These are phyloP conservation scores for Brachypteracias leptosomus DNA, from an alignment of 2,113 vertebrate genomes.

Conservation along the genomic window DNA sequence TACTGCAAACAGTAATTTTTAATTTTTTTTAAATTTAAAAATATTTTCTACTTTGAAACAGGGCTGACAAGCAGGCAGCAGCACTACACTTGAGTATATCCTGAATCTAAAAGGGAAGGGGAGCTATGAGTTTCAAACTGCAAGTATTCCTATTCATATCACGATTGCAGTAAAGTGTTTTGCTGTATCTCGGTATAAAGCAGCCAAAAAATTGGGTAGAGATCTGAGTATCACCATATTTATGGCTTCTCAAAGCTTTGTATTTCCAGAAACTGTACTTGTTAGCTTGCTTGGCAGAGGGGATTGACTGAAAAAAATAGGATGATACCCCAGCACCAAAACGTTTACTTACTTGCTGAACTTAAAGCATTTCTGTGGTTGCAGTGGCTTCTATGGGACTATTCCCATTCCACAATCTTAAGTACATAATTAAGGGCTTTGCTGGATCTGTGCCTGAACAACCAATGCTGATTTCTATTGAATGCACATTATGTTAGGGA, in stretches of 20 bases:
- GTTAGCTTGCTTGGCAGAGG: not conserved
- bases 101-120: not conserved
- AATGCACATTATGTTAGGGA: conserved; percentile 22
- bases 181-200: not conserved
- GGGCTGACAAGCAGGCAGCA: not conserved
- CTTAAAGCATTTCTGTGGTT: conserved; percentile 8
- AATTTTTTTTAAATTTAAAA: not conserved
- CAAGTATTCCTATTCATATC: not conserved
- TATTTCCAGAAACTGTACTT: not conserved
- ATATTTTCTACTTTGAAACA: not conserved
- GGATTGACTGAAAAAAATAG: not conserved
- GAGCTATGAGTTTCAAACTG: not conserved
- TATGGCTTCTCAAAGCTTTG: not conserved
- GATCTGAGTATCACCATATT: not conserved
- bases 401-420: conserved; percentile 41
- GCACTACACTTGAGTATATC: accelerated
- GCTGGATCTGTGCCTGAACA: conserved; percentile 39
- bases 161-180: not conserved
- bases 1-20: not conserved
- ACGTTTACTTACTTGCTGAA: not conserved
- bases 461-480: conserved; percentile 27
- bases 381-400: not conserved
- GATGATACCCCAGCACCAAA: not conserved
- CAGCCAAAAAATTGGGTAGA: not conserved
- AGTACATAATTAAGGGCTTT: conserved; percentile 45